phyloP scores from a whole-genome alignment of 2,113 vertebrate species.

The Collichthys lucidus region DNA sequence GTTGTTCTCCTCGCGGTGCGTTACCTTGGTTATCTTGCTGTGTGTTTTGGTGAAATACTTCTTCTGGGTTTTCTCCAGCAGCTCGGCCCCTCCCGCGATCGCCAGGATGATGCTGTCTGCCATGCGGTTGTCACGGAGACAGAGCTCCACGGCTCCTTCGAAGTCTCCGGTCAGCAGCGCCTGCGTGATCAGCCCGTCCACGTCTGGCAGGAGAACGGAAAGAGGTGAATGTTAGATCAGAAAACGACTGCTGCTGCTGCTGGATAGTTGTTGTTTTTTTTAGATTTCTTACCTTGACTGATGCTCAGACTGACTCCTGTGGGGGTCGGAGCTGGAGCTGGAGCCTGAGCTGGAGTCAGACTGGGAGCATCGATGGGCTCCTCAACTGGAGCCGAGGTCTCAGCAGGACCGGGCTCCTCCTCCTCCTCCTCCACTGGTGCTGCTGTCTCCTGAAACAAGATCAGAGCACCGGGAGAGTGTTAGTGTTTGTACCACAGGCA shows the following conservation, averaged over 20 bases:
- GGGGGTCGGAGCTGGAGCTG: conserved; percentile 16
- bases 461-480: background rate
- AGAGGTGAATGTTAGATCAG: too few relatives aligned
- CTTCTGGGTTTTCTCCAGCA: conserved; percentile 91
- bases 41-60: conserved; percentile 93
- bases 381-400: conserved; percentile 43
- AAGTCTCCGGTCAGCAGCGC: conserved; percentile 94
- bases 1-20: background rate
- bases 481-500: too few relatives aligned
- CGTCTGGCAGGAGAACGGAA: conserved; percentile 78
- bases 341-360: conserved; percentile 7
- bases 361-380: conserved; percentile 5
- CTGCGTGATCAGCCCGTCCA: conserved; percentile 96
- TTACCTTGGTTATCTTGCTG: conserved; percentile 95
- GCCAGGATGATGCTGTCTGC: conserved; percentile 96
- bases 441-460: conserved; percentile 55
- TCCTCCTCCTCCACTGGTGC: conserved; percentile 10
- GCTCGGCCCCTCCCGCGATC: conserved; percentile 92
- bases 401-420: conserved; percentile 47
- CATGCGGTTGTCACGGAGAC: conserved; percentile 96
- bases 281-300: conserved; percentile 85
- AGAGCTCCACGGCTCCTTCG: conserved; percentile 93
- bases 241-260: too few relatives aligned
- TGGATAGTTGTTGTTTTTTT: background rate
- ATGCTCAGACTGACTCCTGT: conserved; percentile 86